phyloP scores from a whole-genome alignment of 1,140 invertebrate genomes.

The Drosophila malerkotliana region DNA sequence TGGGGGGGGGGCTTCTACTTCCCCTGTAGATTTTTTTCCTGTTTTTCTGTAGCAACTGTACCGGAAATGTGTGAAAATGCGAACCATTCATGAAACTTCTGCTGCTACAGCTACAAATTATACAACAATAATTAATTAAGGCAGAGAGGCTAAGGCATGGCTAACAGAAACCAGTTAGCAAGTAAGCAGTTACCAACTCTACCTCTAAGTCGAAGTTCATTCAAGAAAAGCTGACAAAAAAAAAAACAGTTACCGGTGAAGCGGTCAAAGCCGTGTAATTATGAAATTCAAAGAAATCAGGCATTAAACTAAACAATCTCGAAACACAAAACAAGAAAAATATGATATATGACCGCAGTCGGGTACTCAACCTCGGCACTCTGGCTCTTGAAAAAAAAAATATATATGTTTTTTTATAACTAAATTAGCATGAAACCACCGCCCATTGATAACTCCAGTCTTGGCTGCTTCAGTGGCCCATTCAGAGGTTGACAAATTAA shows the following conservation, averaged over 20 bases:
- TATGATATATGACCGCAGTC: conserved; percentile 14
- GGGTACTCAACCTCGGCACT: conserved; percentile 2
- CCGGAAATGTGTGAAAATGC: conserved; percentile 73
- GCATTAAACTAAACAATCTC: conserved; percentile 66
- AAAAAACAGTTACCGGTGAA: conserved; percentile 65
- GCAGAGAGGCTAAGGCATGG: conserved; percentile 20
- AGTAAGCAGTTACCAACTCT: too few relatives aligned
- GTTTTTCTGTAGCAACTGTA: conserved; percentile 57
- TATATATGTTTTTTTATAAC: conserved; percentile 32
- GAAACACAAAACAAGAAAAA: conserved; percentile 44
- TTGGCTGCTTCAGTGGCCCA: neutral
- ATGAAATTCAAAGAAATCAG: conserved; percentile 80
- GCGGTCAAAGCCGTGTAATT: conserved; percentile 79
- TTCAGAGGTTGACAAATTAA: conserved; percentile 65
- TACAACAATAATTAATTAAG: conserved; percentile 82
- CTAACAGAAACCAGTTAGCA: conserved; percentile 25
- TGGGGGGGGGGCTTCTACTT: conserved; percentile 5
- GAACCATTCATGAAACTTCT: conserved; percentile 66
- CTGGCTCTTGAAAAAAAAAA: neutral
- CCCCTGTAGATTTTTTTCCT: conserved; percentile 37
- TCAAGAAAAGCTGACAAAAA: conserved; percentile 73
- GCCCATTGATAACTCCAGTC: conserved; percentile 48
- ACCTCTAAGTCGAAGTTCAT: conserved; percentile 53
- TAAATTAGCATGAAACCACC: conserved; percentile 54
- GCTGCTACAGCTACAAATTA: conserved; percentile 58